Evolutionary conservation across 1,140 invertebrate genomes (phyloP), one percentile per base, ranked within the genome.

Genomic region (Drosophila trapezifrons): DNA sequence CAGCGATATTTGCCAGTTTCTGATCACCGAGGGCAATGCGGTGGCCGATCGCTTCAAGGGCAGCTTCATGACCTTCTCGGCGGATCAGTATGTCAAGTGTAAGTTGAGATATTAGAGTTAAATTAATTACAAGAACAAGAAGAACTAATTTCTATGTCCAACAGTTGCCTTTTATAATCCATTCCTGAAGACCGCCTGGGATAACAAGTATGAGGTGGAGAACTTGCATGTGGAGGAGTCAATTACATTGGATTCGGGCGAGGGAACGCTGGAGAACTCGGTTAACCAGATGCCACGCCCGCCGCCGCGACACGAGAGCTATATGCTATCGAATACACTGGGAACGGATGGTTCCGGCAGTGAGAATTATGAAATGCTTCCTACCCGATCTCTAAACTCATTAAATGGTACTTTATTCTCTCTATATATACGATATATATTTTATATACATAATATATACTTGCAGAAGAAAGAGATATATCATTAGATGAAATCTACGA

Each of bases 161-260:
- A 45, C 92, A 98, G 97, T 97, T 87, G 97, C 97, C 42, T 98
- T 98, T 92, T 99, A 98, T 92, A 97, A 97, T 47, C 97, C 97
- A 54, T 99, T 99, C 93, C 98, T 99, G 93, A 97, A 98, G 92
- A 97, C 98, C 92, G 97, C 98, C 15, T 98, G 97, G 97, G 97
- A 98, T 83, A 97, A 97, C 80, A 98, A 99, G 82, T 97, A 97
- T 35, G 97, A 98, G 93, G 98, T 98, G 60, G 98, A 99, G 90
- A 96, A 97, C 91, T 97, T 98, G 92, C 96, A 97, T 86, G 95
- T 98, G 94, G 97, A 98, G 92, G 97, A 96, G 92, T 96, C 94
- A 62, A 94, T 92, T 80, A 92, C 91, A 75, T 82, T 92, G 76
- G 94, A 95, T 87, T 95, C 95, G 62, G 95, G 95, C 7, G 95